Evolutionary conservation across 2,888 invertebrate genomes (phyloP).

Genomic region (Steromphala cineraria): DNA sequence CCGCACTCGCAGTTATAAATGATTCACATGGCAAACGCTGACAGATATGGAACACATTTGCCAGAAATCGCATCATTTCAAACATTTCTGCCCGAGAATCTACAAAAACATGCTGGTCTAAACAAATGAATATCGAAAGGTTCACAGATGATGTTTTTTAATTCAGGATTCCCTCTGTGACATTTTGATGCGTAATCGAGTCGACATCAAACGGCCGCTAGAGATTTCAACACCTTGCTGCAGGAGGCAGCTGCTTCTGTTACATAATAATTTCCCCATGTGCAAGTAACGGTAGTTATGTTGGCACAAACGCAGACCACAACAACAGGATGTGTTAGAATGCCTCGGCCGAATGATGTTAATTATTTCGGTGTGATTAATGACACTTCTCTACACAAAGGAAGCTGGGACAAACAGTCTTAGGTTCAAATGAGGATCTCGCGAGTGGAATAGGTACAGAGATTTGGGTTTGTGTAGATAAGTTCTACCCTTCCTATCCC

Average conservation of each 20-base stretch:
- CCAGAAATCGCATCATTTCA: conserved; percentile 13
- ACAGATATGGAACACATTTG: neutral
- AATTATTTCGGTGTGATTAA: conserved; percentile 13
- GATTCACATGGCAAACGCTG: neutral
- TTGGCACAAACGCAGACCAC: neutral
- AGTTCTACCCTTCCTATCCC: neutral
- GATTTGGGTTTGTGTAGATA: neutral
- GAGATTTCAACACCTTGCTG: neutral
- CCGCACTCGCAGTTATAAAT: neutral
- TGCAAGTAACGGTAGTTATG: neutral
- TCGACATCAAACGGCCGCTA: neutral
- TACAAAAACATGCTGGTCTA: neutral
- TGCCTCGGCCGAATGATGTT: neutral
- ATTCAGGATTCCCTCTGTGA: neutral
- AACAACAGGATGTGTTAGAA: conserved; percentile 14
- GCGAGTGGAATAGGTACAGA: neutral
- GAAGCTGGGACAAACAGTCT: neutral
- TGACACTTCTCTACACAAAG: conserved; percentile 10
- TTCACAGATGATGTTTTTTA: neutral
- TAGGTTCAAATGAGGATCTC: conserved; percentile 4
- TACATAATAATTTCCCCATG: conserved; percentile 7
- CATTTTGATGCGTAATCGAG: neutral
- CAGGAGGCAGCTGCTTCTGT: neutral
- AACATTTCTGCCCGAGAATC: neutral
- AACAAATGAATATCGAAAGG: neutral